A percentile compares a stretch with the other conserved stretches of the same genome.
Conservation (phyloP, 2,888 invertebrate genomes). For the Agonopterix heracliana region DNA sequence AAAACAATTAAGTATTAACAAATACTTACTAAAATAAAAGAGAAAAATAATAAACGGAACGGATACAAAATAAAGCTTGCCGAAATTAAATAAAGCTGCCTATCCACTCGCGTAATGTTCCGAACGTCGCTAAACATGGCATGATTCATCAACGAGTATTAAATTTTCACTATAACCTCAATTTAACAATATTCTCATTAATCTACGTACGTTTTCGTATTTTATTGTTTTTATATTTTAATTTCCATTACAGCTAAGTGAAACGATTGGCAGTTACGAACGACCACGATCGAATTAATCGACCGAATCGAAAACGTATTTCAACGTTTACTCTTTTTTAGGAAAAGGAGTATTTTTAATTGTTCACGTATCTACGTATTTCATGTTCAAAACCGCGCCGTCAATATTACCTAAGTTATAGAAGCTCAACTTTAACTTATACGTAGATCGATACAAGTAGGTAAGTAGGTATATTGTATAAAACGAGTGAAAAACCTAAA, state of each 20-base stretch:
- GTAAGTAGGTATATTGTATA: constrained; percentile 65
- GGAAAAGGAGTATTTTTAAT: constrained; percentile 16
- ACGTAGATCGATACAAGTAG: constrained; percentile 60
- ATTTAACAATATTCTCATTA: constrained; percentile 64
- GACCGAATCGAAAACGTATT: neutral
- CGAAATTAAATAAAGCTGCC: constrained; percentile 24
- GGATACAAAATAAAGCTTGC: constrained; percentile 23
- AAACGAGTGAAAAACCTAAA: constrained; percentile 75
- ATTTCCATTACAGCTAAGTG: constrained; percentile 39
- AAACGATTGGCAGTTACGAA: constrained; percentile 64
- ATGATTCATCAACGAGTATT: constrained; percentile 66
- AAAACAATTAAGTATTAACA: constrained; percentile 16
- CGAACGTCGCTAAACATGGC: constrained; percentile 38
- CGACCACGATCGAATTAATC: constrained; percentile 14
- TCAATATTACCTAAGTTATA: constrained; percentile 34
- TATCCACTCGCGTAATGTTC: constrained; percentile 28
- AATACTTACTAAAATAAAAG: constrained; percentile 9
- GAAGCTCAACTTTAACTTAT: constrained; percentile 75
- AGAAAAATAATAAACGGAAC: constrained; percentile 24
- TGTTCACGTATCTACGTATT: constrained; percentile 35
- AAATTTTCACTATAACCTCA: constrained; percentile 69
- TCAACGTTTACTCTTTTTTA: neutral
- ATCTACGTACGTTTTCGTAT: constrained; percentile 58
- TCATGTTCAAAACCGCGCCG: constrained; percentile 35
- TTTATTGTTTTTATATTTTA: constrained; percentile 37